Conservation (phyloP, 2,797 vertebrate genomes). For the Botia kubotai region DNA sequence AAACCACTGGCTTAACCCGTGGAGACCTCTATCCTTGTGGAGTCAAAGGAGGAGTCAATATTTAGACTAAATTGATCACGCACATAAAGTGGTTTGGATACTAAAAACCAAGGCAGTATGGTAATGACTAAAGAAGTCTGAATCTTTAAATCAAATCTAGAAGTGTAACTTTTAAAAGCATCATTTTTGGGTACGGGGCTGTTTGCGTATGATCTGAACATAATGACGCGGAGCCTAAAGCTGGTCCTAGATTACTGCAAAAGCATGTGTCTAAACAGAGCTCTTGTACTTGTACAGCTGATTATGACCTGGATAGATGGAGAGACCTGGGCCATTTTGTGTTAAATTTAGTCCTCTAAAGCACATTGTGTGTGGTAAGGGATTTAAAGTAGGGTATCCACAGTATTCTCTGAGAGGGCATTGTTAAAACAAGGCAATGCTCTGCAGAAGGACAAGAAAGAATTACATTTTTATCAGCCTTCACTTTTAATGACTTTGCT, state of each 20-base stretch:
- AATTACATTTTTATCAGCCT: not conserved
- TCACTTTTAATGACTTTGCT: not conserved
- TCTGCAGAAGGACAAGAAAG: not conserved
- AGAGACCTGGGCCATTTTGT: constrained; percentile 51
- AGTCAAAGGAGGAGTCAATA: constrained; percentile 40
- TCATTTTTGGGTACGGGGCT: constrained; percentile 3
- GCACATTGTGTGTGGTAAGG: constrained; percentile 48
- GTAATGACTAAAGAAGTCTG: not conserved
- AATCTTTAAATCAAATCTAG: not conserved
- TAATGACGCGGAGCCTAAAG: constrained; percentile 14
- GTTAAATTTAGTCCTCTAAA: constrained; percentile 59
- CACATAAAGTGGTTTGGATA: constrained; percentile 35
- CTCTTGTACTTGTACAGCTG: constrained; percentile 39
- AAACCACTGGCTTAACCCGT: constrained; percentile 35
- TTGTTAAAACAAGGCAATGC: constrained; percentile 8
- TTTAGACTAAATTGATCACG: constrained; percentile 42
- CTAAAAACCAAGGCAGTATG: not conserved
- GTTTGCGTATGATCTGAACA: not conserved
- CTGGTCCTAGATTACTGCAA: constrained; percentile 11
- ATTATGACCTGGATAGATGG: constrained; percentile 59
- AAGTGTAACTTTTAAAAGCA: constrained; percentile 4
- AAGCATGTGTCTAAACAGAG: constrained; percentile 21
- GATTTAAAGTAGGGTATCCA: constrained; percentile 56
- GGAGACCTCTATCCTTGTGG: constrained; percentile 20
- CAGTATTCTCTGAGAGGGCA: constrained; percentile 6